Evolutionary conservation across 1,140 invertebrate species (phyloP), one percentile per base, ranked within the genome.

Genomic region (Araneus ventricosus): DNA sequence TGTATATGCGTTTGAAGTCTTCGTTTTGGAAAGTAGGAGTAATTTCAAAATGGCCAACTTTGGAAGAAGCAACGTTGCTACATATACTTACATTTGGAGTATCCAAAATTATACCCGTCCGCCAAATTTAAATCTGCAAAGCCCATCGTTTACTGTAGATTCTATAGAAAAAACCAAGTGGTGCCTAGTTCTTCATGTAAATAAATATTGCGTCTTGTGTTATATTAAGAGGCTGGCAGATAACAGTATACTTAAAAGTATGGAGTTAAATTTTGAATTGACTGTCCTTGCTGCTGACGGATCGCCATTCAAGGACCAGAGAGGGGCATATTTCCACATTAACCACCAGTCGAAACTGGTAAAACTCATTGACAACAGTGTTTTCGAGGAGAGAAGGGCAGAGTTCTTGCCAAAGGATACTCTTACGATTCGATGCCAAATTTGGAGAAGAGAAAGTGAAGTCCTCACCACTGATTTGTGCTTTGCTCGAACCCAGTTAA

Each of bases 381-480:
- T 30, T 20, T 75, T 75, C 30, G 30, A 34, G 37, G 30, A 75
- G 17, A 75, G 30, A 34, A 34, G 67, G 20, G 14, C 30, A 17
- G 67, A 75, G 30, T 75, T 75, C 17, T 75, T 75, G 20, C 70
- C 70, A 8, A 75, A 75, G 34, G 30, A 75, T 34, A 75, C 30
- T 22, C 67, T 75, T 30, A 75, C 70, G 70, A 37, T 75, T 75
- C 70, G 70, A 17, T 75, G 70, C 20, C 70, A 30, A 34, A 75
- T 75, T 2, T 75, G 70, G 70, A 75, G 30, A 37, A 6, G 6
- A 34, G 30, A 75, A 8, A 75, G 2, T 30, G 30, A 75, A 75
- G 22, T 34, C 20, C 20, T 30, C 14, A 34, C 70, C 5, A 30
- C 70, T 37, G 70, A 75, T 75, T 75, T 75, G 30, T 75, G 70